Evolutionary conservation across 2,113 vertebrate species (phyloP), one percentile per base, ranked within the genome.

Genomic region (Erythrocercus mccallii): DNA sequence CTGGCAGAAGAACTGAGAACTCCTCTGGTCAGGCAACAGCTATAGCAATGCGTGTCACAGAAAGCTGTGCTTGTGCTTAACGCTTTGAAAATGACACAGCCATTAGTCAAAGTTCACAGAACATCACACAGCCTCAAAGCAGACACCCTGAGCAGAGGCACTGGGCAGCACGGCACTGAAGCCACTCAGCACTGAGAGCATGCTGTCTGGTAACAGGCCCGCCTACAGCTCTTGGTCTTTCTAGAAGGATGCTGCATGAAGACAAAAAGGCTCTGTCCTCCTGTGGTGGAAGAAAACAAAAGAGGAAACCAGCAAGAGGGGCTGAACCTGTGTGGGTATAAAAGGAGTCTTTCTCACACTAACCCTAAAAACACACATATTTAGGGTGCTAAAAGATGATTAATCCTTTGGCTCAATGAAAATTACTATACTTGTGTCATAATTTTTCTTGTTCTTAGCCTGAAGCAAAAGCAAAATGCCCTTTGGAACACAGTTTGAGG

Each of bases 91-190:
- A 62, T 25, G 33, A 37, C 42, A 62, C 17, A 61, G n/a, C 10
- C 61, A 40, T 40, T 66, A 74, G 33, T n/a, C 57, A 58, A 35
- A 62, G 44, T 10, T 58, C 48, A 58, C 38, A 86, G 57, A 90
- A 87, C 15, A 33, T 24, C 31, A 62, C 0, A 0, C 12, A 53
- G 82, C 57, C 47, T 74, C 44, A 47, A 0, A 4, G 23, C n/a
- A 78, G 65, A 60, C 24, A 28, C 8, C n/a, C 20, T 38, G 21
- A 56, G 33, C 25, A 88, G 45, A 53, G 8, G 57, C 28, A 37
- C 20, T 25, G 48, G 11, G 61, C 44, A 76, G 58, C 57, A 86
- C 37, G 0, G 0, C 33, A 42, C 9, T 66, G 57, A 58, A 88
- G 42, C 42, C 25, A 62, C 12, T 38, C 54, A 81, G n/a, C 35